Evolutionary conservation across 2,888 invertebrate genomes (phyloP), one percentile per base, ranked within the genome.

Genomic region (Clepsis dumicolana): DNA sequence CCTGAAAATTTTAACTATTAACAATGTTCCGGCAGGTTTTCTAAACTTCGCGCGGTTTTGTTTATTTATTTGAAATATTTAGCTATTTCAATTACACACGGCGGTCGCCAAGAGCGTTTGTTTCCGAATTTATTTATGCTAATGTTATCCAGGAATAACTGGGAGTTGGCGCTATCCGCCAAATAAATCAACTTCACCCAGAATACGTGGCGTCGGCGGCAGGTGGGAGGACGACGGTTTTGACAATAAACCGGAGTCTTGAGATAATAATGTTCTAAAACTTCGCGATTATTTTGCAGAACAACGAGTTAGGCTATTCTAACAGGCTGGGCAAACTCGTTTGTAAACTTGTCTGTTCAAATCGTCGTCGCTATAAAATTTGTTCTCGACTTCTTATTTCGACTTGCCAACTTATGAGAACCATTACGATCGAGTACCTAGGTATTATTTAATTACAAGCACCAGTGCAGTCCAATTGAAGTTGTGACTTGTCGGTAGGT

Each of bases 81-180:
- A 10, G 25, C 41, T 59, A 18, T 41, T 67, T 62, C 53, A 25
- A 66, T 50, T 10, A 25, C 44, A 18, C 44, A 35, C 66, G 24
- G 32, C 56, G 56, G 35, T 21, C 56, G 62, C 67, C 48, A 59
- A 44, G 54, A 21, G 63, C 71, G 73, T 80, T 77, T 80, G 77
- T 80, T 81, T 77, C 75, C 75, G 73, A 80, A 80, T 81, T 76
- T 81, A 84, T 84, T 78, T 74, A 74, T 78, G 73, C 71, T 75
- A 73, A 75, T 74, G 72, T 72, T 76, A 64, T 78, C 75, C 81
- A 79, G 77, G 75, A 83, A 83, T 84, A 84, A 77, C 74, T 65
- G 66, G 21, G 71, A 73, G 70, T 75, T 74, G 76, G 72, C 73
- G 57, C 62, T 62, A 64, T 74, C 75, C 73, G 73, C 72, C 64